Conservation (phyloP, 2,113 vertebrate genomes). For the Pseudorasbora parva region DNA sequence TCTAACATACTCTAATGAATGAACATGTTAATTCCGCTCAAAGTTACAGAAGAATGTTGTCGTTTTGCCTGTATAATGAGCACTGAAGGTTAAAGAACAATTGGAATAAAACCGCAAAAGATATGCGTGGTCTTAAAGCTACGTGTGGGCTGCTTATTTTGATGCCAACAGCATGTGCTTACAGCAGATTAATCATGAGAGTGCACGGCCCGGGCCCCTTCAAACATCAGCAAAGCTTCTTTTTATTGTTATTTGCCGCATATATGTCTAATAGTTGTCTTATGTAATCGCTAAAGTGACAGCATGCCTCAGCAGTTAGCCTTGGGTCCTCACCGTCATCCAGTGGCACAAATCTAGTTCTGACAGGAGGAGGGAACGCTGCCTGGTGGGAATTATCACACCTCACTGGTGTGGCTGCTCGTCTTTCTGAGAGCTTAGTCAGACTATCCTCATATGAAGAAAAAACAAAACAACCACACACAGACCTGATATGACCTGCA, state of each 20-base stretch:
- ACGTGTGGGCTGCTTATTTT: slow-evolving; percentile 33
- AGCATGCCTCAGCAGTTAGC: slow-evolving; percentile 42
- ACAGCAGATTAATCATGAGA: not conserved
- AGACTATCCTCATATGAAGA: slow-evolving; percentile 17
- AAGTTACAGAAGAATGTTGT: too few relatives aligned
- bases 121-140: slow-evolving; percentile 24
- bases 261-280: slow-evolving; percentile 27
- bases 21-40: too few relatives aligned
- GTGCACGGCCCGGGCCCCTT: slow-evolving; percentile 8
- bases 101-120: slow-evolving; percentile 19
- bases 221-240: slow-evolving; percentile 7
- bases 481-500: slow-evolving; percentile 34
- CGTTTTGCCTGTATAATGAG: too few relatives aligned
- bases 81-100: not conserved
- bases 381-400: slow-evolving; percentile 40
- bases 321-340: slow-evolving; percentile 39
- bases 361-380: slow-evolving; percentile 36
- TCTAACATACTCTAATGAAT: too few relatives aligned
- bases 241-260: slow-evolving; percentile 21
- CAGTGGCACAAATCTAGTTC: slow-evolving; percentile 31
- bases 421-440: slow-evolving; percentile 35
- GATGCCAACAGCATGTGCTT: slow-evolving; percentile 7
- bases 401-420: slow-evolving; percentile 15
- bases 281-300: slow-evolving; percentile 32
- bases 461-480: slow-evolving; percentile 4